phyloP scores from a whole-genome alignment of 2,888 invertebrate species.

The Agrochola lota region DNA sequence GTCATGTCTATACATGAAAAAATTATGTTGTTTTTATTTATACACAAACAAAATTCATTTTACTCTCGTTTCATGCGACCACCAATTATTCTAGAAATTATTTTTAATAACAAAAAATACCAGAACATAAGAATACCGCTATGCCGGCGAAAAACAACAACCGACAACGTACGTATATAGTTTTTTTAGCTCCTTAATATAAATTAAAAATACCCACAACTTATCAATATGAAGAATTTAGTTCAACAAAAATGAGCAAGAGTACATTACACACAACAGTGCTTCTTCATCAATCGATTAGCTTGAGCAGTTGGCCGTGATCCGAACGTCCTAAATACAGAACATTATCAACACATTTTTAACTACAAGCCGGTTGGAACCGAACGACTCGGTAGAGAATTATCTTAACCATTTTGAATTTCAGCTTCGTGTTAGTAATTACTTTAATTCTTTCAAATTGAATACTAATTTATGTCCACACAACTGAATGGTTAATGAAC shows the following conservation, averaged over 20 bases:
- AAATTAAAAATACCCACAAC: conserved; percentile 34
- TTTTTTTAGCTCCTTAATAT: neutral
- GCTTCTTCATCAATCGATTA: neutral
- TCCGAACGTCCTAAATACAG: neutral
- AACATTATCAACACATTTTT: neutral
- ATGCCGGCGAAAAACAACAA: conserved; percentile 10
- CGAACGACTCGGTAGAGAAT: neutral
- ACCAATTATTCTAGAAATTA: neutral
- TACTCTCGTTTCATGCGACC: neutral
- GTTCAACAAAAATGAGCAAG: neutral
- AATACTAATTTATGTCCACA: neutral
- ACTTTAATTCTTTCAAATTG: neutral
- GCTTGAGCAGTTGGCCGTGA: neutral
- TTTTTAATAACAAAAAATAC: neutral
- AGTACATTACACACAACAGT: neutral
- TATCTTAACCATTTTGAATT: neutral
- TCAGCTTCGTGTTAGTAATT: neutral
- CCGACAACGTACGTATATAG: neutral
- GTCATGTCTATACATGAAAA: neutral
- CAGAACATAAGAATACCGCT: conserved; percentile 2
- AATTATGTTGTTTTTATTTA: neutral
- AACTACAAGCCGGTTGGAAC: neutral
- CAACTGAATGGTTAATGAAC: neutral
- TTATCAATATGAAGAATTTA: conserved; percentile 33
- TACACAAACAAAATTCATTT: neutral